These are phyloP conservation scores for Bombyx huttoni DNA, from an alignment of 2,888 invertebrate species.

Conservation along the genomic window DNA sequence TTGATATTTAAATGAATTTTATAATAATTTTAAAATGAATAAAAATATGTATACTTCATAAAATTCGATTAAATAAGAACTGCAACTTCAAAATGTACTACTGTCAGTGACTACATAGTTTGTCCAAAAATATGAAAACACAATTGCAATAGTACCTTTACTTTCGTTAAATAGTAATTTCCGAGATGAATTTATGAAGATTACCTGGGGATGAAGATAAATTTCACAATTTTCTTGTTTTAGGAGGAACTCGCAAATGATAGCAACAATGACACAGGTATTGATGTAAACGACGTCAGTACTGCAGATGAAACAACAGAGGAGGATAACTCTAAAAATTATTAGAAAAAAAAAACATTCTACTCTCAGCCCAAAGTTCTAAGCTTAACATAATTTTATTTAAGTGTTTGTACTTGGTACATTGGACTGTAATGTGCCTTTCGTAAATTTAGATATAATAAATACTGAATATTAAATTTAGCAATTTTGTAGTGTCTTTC, in stretches of 20 bases:
- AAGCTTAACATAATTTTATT: too few species aligned
- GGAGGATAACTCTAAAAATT: conserved; percentile 9
- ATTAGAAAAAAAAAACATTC: background rate
- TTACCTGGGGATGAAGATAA: too few species aligned
- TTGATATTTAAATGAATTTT: too few species aligned
- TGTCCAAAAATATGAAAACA: too few species aligned
- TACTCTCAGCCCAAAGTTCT: background rate
- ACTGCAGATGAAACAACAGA: conserved; percentile 44
- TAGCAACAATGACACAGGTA: conserved; percentile 70
- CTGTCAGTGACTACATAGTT: background rate
- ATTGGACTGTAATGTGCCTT: background rate
- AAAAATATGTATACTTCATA: too few species aligned
- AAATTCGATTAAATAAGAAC: too few species aligned
- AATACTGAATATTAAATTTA: too few species aligned
- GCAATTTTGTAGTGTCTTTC: too few species aligned
- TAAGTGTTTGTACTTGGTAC: background rate
- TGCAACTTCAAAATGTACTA: background rate
- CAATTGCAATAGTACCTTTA: background rate
- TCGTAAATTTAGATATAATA: background rate
- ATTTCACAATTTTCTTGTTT: conserved; percentile 10
- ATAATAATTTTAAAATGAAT: too few species aligned
- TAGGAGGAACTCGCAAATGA: conserved; percentile 75
- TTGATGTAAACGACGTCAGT: conserved; percentile 64
- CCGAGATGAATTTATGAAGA: background rate
- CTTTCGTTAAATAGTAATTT: background rate